Evolutionary conservation across 1,140 invertebrate genomes (phyloP).

Genomic region (Cardiocondyla obscurior): DNA sequence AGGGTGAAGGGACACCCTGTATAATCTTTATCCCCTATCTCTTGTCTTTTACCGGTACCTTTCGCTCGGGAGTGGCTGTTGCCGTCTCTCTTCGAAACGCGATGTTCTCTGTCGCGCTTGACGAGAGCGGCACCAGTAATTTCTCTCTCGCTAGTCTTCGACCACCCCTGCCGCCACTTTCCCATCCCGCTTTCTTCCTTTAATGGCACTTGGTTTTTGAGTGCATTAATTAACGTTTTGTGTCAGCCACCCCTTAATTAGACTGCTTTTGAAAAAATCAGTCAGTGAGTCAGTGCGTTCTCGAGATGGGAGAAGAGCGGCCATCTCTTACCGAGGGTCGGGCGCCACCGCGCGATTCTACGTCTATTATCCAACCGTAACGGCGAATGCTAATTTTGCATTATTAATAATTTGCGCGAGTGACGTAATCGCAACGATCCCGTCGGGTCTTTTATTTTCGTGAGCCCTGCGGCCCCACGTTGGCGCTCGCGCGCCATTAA

Average conservation of each 20-base stretch:
- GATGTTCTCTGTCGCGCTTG: conserved; percentile 51
- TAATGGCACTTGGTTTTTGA: conserved; percentile 79
- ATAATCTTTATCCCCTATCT: conserved; percentile 30
- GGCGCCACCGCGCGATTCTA: not conserved
- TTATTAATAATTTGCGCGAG: conserved; percentile 33
- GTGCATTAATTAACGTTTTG: conserved; percentile 81
- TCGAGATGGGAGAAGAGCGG: not conserved
- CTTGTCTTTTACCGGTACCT: conserved; percentile 14
- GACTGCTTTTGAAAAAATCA: conserved; percentile 79
- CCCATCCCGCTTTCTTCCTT: conserved; percentile 64
- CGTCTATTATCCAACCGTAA: conserved; percentile 22
- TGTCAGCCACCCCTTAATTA: conserved; percentile 77
- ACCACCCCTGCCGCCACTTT: conserved; percentile 9
- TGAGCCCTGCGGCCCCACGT: not conserved
- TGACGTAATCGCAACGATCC: not conserved
- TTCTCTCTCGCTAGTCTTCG: conserved; percentile 59
- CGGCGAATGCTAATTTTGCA: conserved; percentile 25
- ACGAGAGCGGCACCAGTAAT: conserved; percentile 62
- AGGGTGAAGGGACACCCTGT: conserved; percentile 6
- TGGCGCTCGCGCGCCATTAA: conserved; percentile 63
- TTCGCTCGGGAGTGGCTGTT: not conserved
- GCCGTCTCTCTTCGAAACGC: not conserved
- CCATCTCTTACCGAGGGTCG: not conserved
- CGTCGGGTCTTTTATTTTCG: too few relatives aligned
- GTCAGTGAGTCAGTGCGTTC: conserved; percentile 60